Percentiles rank a stretch among this genome's conserved stretches.
Evolutionary conservation across 2,888 invertebrate genomes (phyloP).

Genomic region (Folsomia manolachei): DNA sequence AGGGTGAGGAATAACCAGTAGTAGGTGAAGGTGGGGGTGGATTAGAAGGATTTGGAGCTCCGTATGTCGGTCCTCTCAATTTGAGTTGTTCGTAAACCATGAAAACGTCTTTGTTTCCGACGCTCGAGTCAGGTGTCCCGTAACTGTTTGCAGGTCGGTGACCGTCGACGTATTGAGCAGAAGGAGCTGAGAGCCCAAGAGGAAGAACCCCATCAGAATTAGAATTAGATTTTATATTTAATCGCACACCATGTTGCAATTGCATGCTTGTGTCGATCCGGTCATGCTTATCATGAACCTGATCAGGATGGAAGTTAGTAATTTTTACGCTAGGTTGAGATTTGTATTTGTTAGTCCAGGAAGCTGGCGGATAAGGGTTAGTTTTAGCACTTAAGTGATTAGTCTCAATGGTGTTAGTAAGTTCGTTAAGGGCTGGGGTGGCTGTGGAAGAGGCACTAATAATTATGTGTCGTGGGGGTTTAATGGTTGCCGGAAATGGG

Average conservation of each 20-base stretch:
- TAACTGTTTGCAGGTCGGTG: conserved; percentile 43
- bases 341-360: conserved; percentile 6
- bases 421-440: background rate
- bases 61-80: conserved; percentile 42
- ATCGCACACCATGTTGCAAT: conserved; percentile 5
- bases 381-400: background rate
- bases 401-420: background rate
- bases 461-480: conserved; percentile 12
- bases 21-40: conserved; percentile 25
- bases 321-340: background rate
- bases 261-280: background rate
- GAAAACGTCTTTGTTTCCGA: conserved; percentile 46
- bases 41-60: too few relatives aligned
- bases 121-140: conserved; percentile 44
- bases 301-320: too few relatives aligned
- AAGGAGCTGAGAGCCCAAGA: background rate
- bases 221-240: conserved; percentile 21
- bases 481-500: background rate
- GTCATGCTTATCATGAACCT: too few relatives aligned
- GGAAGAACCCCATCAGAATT: background rate
- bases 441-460: conserved; percentile 20
- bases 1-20: conserved; percentile 30
- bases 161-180: background rate
- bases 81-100: conserved; percentile 45
- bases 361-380: background rate